phyloP scores from a whole-genome alignment of 1,140 invertebrate species.

The Cotesia vestalis region DNA sequence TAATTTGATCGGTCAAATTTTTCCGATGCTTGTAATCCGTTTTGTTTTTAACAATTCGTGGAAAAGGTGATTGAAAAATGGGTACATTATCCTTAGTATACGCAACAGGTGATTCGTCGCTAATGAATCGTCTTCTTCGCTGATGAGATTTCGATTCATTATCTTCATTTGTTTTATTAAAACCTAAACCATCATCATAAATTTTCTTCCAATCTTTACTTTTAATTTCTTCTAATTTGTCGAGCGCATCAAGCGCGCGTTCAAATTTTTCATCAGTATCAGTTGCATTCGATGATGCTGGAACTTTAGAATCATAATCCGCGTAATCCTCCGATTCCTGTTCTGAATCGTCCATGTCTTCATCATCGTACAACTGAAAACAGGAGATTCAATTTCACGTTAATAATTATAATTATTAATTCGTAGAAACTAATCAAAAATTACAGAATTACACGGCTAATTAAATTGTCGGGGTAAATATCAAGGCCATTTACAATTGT shows the following conservation, averaged over 20 bases:
- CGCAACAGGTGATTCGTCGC: slow-evolving; percentile 19
- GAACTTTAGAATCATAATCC: slow-evolving; percentile 36
- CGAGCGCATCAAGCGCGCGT: slow-evolving; percentile 41
- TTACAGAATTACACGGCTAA: not conserved
- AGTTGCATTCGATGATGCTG: not conserved
- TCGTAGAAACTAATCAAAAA: not conserved
- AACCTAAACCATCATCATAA: slow-evolving; percentile 38
- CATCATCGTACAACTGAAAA: slow-evolving; percentile 52
- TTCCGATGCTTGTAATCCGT: too few relatives aligned
- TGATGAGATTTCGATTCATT: not conserved
- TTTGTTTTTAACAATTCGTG: not conserved
- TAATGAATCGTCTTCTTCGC: slow-evolving; percentile 31
- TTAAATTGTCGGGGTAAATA: slow-evolving; percentile 1
- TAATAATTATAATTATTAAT: not conserved
- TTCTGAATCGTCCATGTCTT: slow-evolving; percentile 44
- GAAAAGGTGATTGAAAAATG: slow-evolving; percentile 4
- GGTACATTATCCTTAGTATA: slow-evolving; percentile 24
- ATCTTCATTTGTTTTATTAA: slow-evolving; percentile 22
- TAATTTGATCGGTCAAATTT: too few relatives aligned
- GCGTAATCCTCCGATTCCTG: slow-evolving; percentile 48
- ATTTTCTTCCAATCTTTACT: slow-evolving; percentile 43
- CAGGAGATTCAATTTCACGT: not conserved
- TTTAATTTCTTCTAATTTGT: slow-evolving; percentile 40
- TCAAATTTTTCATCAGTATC: slow-evolving; percentile 41
- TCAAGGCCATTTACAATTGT: not conserved